Evolutionary conservation across 2,113 vertebrate species (phyloP), one percentile per base, ranked within the genome.

Genomic region (Peromyscus polionotus): DNA sequence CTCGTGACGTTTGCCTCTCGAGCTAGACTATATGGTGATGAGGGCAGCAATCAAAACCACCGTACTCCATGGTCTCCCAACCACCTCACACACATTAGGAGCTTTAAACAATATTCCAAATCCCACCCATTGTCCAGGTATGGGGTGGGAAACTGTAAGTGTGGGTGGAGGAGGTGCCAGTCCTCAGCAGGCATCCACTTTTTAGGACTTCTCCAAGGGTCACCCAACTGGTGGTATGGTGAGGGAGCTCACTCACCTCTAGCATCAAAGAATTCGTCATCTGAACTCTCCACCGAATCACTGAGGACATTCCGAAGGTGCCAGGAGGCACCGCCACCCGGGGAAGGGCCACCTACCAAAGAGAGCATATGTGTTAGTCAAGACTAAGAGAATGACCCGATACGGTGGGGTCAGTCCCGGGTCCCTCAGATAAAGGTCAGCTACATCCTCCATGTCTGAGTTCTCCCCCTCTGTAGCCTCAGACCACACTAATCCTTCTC

Each of bases 251-350:
- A 99, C 99, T 98, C 97, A 99, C 99, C 99, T 99, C 99, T 99
- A 0, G 99, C 99, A 96, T 99, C 99, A 19, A 99, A 99, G 99
- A 99, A 99, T 98, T 99, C 99, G 96, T 99, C 99, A 91, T 99
- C 99, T 0, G 99, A 99, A 98, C 99, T 99, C 97, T 99, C 99
- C 33, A 99, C 99, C 0, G 99, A 99, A 97, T 99, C 99, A 8
- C 99, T 99, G 42, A 99, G 99, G 90, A 99, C 99, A n/a, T 99
- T 99, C 98, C 99, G 99, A 98, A 99, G 98, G 97, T 99, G 99
- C 99, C 99, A 99, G 93, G 99, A 99, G 94, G 99, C 61, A 67
- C 98, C 97, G 92, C 99, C 99, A 95, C 99, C 99, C 68, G 98
- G 99, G 93, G 98, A 96, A 0, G 98, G 96, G 68, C 98, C 98